Percentiles rank a stretch among this genome's conserved stretches.
phyloP scores from a whole-genome alignment of 2,888 invertebrate species.

The Vesta saturnalis region DNA sequence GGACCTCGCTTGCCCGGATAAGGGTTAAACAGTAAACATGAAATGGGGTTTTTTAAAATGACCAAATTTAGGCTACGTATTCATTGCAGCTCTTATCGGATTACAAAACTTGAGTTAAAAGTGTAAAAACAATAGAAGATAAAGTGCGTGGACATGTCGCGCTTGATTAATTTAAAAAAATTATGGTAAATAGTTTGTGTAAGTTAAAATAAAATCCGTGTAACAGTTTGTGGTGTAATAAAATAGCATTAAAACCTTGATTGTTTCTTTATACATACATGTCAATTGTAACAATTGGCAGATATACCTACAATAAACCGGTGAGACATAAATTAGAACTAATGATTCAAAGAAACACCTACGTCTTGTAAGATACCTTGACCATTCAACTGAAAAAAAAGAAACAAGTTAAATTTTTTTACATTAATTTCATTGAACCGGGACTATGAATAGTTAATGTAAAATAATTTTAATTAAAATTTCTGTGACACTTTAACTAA shows the following conservation, averaged over 20 bases:
- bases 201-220: slow-evolving; percentile 13
- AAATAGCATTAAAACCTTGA: slow-evolving; percentile 46
- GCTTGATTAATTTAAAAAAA: too few species aligned
- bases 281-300: slow-evolving; percentile 49
- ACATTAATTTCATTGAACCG: neutral
- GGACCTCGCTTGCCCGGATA: too few species aligned
- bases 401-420: slow-evolving; percentile 4
- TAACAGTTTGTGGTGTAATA: slow-evolving; percentile 43
- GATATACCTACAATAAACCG: slow-evolving; percentile 49
- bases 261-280: slow-evolving; percentile 44
- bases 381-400: slow-evolving; percentile 20
- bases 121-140: too few species aligned
- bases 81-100: too few species aligned
- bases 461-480: slow-evolving; percentile 39
- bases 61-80: too few species aligned
- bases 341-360: slow-evolving; percentile 48
- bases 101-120: too few species aligned
- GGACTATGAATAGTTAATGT: slow-evolving; percentile 10
- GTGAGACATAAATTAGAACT: slow-evolving; percentile 47
- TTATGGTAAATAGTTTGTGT: too few species aligned
- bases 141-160: too few species aligned
- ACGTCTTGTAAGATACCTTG: slow-evolving; percentile 40
- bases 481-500: slow-evolving; percentile 57
- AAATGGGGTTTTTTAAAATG: too few species aligned
- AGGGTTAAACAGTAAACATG: too few species aligned